Percentiles rank a stretch among this genome's conserved stretches.
phyloP scores from a whole-genome alignment of 2,888 invertebrate species.

The Pammene aurita region DNA sequence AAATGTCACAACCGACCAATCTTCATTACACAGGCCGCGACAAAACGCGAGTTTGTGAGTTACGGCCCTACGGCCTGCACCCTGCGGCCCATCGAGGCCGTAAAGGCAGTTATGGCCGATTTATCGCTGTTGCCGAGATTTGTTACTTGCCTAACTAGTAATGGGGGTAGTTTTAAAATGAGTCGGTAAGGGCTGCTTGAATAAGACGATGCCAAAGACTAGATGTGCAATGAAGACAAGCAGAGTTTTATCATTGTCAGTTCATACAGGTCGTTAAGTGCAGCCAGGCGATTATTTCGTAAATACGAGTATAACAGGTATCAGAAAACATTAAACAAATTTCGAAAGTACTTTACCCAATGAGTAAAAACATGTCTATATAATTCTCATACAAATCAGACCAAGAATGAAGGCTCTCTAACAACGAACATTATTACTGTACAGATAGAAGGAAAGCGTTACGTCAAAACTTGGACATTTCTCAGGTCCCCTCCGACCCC shows the following conservation, averaged over 20 bases:
- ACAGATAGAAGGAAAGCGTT: slow-evolving; percentile 12
- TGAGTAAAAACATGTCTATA: no score
- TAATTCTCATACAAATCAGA: no score
- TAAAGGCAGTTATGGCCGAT: slow-evolving; percentile 11
- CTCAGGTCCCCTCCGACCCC: not conserved
- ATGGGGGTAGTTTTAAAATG: slow-evolving; percentile 27
- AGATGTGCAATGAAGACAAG: no score
- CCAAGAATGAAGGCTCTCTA: no score
- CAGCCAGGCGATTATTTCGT: no score
- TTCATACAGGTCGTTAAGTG: no score
- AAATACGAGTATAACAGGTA: no score
- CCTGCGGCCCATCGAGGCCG: not conserved
- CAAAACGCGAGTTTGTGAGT: slow-evolving; percentile 16
- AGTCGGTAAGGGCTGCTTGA: slow-evolving; percentile 1
- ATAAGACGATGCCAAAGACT: not conserved
- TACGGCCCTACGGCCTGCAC: not conserved
- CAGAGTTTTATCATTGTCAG: no score
- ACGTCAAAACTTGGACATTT: slow-evolving; percentile 29
- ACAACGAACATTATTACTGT: not conserved
- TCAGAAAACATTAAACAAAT: no score
- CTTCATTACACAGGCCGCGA: slow-evolving; percentile 19
- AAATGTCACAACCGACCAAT: slow-evolving; percentile 1
- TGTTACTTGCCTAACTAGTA: slow-evolving; percentile 14
- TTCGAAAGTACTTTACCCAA: no score
- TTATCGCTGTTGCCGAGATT: slow-evolving; percentile 22